Conservation (phyloP, 2,888 invertebrate species). For the Erebia aethiops region DNA sequence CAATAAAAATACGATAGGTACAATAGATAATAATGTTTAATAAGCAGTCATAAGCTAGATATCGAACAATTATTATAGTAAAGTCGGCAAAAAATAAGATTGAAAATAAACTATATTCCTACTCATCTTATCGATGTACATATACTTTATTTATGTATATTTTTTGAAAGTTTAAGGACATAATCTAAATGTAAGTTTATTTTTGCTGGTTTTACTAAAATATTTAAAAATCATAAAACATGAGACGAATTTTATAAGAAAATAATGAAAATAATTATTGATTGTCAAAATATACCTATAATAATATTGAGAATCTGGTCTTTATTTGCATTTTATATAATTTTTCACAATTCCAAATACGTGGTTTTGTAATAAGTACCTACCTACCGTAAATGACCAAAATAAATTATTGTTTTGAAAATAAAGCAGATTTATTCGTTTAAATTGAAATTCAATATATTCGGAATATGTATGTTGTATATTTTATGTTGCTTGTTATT, state of each 20-base stretch:
- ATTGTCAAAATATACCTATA: neutral
- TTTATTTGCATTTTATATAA: constrained; percentile 8
- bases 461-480: neutral
- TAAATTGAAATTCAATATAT: neutral
- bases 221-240: constrained; percentile 1
- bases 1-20: constrained; percentile 2
- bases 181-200: neutral
- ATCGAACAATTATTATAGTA: neutral
- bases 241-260: constrained; percentile 15
- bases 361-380: constrained; percentile 8
- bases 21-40: neutral
- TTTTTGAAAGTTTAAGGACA: constrained; percentile 7
- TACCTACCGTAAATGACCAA: constrained; percentile 5
- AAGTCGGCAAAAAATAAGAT: neutral
- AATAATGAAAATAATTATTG: neutral
- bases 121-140: constrained; percentile 1
- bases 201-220: constrained; percentile 14
- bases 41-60: neutral
- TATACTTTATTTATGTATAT: neutral
- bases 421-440: neutral
- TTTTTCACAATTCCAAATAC: neutral
- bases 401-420: neutral
- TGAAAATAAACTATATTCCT: neutral
- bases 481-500: neutral
- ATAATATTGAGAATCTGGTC: neutral